A percentile compares a stretch with the other conserved stretches of the same genome.
phyloP scores from a whole-genome alignment of 1,140 invertebrate genomes.

The Zaprionus kolodkinae region DNA sequence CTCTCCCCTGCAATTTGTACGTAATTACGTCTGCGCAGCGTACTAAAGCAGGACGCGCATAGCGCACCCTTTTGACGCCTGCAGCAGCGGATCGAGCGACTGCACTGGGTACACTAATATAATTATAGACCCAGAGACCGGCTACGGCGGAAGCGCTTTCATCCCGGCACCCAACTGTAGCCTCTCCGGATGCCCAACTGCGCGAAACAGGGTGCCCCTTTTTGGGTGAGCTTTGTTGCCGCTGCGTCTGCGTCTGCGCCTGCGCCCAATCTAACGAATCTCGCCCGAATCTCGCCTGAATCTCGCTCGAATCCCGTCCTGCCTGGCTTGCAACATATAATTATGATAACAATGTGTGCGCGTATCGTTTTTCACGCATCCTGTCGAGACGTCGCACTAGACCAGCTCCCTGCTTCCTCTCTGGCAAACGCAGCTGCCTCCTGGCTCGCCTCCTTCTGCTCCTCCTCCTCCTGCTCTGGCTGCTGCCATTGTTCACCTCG shows the following conservation, averaged over 20 bases:
- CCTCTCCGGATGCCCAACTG: not conserved
- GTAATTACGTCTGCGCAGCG: conserved; percentile 59
- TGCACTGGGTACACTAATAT: conserved; percentile 58
- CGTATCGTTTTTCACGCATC: conserved; percentile 82
- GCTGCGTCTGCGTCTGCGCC: conserved; percentile 50
- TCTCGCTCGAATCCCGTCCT: not conserved
- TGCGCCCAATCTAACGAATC: conserved; percentile 13
- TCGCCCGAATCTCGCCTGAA: conserved; percentile 16
- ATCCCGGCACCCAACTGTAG: conserved; percentile 58
- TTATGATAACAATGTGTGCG: conserved; percentile 62
- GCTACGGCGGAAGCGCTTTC: conserved; percentile 75
- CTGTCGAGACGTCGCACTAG: conserved; percentile 43
- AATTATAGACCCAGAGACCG: conserved; percentile 63
- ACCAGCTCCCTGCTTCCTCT: not conserved
- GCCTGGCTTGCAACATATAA: conserved; percentile 61
- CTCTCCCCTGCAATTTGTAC: conserved; percentile 10
- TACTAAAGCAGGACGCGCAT: conserved; percentile 16
- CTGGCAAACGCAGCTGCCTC: not conserved
- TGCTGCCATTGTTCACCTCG: not conserved
- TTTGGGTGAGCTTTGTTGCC: conserved; percentile 44
- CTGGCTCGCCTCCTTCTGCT: no score
- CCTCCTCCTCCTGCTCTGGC: no score
- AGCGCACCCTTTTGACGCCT: conserved; percentile 64
- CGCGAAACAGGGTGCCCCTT: conserved; percentile 38
- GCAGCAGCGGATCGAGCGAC: conserved; percentile 28